Evolutionary conservation across 2,888 invertebrate genomes (phyloP), one percentile per base, ranked within the genome.

Genomic region (Abrostola tripartita): DNA sequence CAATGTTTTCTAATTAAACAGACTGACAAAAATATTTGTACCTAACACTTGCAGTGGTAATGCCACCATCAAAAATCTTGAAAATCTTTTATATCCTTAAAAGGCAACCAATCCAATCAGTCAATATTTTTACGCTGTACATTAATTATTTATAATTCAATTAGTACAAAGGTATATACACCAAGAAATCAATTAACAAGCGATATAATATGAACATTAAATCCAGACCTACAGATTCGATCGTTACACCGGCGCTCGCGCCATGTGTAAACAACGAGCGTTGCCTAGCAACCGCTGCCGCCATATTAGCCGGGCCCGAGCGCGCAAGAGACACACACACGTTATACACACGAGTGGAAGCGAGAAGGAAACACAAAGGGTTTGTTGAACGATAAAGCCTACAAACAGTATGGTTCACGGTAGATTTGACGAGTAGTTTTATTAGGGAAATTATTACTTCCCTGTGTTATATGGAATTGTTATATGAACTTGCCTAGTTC

Each of bases 361-460:
- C 36, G 81, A 74, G 82, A 78, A 49, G 44, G 61, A 38, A 41
- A 44, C 52, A 72, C 58, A 66, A 66, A 80, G 76, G 81, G 83
- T 84, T 86, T 82, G 82, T 83, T 88, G 89, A 84, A 88, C 92
- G 92, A 92, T 92, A 92, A 90, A 90, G 87, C 80, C 84, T 85
- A 85, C 82, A 85, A 61, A 83, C 84, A 84, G 44, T 85, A 85
- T 73, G 74, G 78, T 76, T 83, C 88, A 86, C 82, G 89, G 82
- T 84, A 74, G 76, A 84, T 81, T 85, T 83, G 78, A 84, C 82
- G 85, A 74, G 79, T 78, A 80, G 81, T 90, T 90, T 90, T 90
- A 90, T 89, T 87, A 83, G 83, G 76, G 84, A 84, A 86, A 84
- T 90, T 88, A 90, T 90, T 86, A 84, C 89, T 91, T 87, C 87